phyloP scores from a whole-genome alignment of 2,797 vertebrate genomes.

The Takifugu rubripes region DNA sequence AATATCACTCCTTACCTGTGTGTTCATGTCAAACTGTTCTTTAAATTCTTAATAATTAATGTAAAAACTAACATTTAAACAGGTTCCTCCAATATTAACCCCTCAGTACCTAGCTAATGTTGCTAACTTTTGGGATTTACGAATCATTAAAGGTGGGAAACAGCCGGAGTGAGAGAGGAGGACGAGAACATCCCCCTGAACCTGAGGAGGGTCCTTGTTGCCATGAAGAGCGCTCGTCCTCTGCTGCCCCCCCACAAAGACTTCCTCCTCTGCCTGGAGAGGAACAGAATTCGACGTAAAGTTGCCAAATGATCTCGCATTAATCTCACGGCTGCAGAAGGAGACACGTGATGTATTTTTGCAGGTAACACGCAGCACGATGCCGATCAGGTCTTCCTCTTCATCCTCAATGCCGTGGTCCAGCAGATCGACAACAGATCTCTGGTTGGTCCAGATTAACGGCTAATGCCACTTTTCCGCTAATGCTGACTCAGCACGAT shows the following conservation, averaged over 20 bases:
- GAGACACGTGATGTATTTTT: slow-evolving; percentile 9
- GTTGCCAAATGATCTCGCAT: background rate
- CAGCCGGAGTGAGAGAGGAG: background rate
- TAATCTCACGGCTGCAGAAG: background rate
- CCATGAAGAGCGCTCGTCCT: slow-evolving; percentile 44
- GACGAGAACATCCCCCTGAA: slow-evolving; percentile 44
- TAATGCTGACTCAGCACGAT: no score
- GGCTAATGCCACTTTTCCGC: no score
- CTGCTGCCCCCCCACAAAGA: slow-evolving; percentile 33
- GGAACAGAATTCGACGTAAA: slow-evolving; percentile 59
- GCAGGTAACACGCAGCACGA: slow-evolving; percentile 69
- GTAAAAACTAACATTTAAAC: background rate
- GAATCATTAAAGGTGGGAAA: slow-evolving; percentile 59
- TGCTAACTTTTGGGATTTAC: background rate
- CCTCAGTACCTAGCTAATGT: no score
- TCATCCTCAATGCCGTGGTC: slow-evolving; percentile 62
- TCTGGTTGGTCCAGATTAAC: slow-evolving; percentile 52
- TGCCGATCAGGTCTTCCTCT: slow-evolving; percentile 76
- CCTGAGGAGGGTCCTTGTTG: slow-evolving; percentile 54
- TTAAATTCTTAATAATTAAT: background rate
- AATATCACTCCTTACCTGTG: background rate
- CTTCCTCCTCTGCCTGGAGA: slow-evolving; percentile 71
- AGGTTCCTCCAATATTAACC: no score
- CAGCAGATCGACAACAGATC: slow-evolving; percentile 62
- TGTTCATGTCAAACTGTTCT: background rate